Conservation (phyloP, 2,113 vertebrate species). For the Takifugu bimaculatus region DNA sequence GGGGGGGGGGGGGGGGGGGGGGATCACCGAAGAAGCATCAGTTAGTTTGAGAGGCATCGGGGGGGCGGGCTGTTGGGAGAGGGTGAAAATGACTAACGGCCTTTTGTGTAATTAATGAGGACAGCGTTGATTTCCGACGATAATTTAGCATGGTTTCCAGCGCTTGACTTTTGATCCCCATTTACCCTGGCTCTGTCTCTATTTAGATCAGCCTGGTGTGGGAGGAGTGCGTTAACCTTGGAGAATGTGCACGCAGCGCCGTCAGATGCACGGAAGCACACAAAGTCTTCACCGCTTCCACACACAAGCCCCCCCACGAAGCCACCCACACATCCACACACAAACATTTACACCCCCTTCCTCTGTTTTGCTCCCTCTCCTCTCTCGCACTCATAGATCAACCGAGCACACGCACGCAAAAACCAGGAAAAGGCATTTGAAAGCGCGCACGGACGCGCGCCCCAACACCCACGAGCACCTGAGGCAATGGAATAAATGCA, state of each 20-base stretch:
- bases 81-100: slow-evolving; percentile 70
- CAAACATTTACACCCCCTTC: slow-evolving; percentile 66
- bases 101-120: slow-evolving; percentile 80
- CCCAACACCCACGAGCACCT: slow-evolving; percentile 64
- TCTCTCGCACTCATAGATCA: slow-evolving; percentile 54
- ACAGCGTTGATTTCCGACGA: slow-evolving; percentile 75
- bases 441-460: slow-evolving; percentile 29
- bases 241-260: slow-evolving; percentile 61
- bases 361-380: slow-evolving; percentile 50
- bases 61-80: slow-evolving; percentile 39
- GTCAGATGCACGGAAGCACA: slow-evolving; percentile 57
- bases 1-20: slow-evolving; percentile 29
- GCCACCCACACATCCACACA: slow-evolving; percentile 47
- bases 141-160: slow-evolving; percentile 77
- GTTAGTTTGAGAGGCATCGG: slow-evolving; percentile 56
- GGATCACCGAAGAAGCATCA: slow-evolving; percentile 54
- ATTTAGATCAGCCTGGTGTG: slow-evolving; percentile 71
- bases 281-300: slow-evolving; percentile 58
- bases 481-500: slow-evolving; percentile 75
- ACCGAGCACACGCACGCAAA: slow-evolving; percentile 54
- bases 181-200: slow-evolving; percentile 74
- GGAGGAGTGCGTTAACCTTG: slow-evolving; percentile 76
- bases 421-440: slow-evolving; percentile 56
- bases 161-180: slow-evolving; percentile 77
- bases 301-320: slow-evolving; percentile 57